Evolutionary conservation across 2,797 vertebrate species (phyloP).

Genomic region (Cynopterus sphinx): DNA sequence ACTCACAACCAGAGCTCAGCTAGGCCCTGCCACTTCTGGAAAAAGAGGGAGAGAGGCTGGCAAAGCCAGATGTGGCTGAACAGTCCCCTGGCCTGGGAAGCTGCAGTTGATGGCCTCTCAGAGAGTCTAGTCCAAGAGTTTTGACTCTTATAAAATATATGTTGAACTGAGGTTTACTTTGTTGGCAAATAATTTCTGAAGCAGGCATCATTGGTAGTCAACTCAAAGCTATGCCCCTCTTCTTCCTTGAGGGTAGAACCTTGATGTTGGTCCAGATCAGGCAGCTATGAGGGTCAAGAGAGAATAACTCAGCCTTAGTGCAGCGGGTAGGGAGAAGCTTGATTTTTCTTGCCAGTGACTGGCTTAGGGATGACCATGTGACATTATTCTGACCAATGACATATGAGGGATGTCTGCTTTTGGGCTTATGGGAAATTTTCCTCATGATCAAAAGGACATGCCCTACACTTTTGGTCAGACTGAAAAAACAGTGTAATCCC

Average conservation of each 20-base stretch:
- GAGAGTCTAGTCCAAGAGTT: not conserved
- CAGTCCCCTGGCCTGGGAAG: not conserved
- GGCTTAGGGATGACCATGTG: not conserved
- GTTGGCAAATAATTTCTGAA: not conserved
- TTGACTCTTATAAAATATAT: not conserved
- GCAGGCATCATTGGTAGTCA: not conserved
- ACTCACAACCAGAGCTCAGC: not conserved
- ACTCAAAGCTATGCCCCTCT: not conserved
- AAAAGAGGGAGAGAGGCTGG: not conserved
- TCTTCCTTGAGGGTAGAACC: not conserved
- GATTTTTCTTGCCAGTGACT: not conserved
- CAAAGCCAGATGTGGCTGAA: not conserved
- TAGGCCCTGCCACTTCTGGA: not conserved
- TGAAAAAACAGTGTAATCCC: not conserved
- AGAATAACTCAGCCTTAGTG: not conserved
- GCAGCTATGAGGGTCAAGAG: not conserved
- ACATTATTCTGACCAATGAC: not conserved
- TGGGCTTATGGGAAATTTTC: not conserved
- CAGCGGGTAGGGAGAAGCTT: not conserved
- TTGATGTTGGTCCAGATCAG: too few species aligned
- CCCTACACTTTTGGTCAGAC: not conserved
- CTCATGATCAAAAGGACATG: not conserved
- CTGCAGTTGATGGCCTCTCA: not conserved
- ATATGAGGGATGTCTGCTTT: not conserved
- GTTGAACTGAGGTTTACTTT: not conserved